Percentiles rank a stretch among this genome's conserved stretches.
Evolutionary conservation across 2,888 invertebrate species (phyloP).

Genomic region (Polyommatus icarus): DNA sequence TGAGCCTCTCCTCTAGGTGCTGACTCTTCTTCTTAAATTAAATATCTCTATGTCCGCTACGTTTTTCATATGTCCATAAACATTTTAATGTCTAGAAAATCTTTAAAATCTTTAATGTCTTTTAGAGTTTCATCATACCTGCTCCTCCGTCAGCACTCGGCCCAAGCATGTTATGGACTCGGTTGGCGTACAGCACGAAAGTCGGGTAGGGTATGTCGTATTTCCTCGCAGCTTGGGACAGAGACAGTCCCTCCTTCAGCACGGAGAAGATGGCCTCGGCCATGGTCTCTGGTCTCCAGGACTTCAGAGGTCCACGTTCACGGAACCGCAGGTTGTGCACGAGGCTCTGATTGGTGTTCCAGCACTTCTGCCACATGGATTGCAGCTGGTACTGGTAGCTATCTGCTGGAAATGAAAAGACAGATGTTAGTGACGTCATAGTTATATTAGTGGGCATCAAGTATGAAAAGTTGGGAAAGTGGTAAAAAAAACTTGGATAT

Average conservation of each 20-base stretch:
- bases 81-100: background rate
- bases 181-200: conserved; percentile 94
- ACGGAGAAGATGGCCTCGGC: conserved; percentile 96
- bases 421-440: conserved; percentile 45
- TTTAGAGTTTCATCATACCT: conserved; percentile 78
- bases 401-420: conserved; percentile 85
- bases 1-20: no score
- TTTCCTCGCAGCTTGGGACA: conserved; percentile 95
- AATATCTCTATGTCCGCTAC: conserved; percentile 12
- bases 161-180: conserved; percentile 96
- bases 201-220: conserved; percentile 97
- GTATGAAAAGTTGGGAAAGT: background rate
- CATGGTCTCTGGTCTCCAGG: conserved; percentile 97
- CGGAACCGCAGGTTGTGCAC: conserved; percentile 95
- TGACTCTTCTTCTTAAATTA: no score
- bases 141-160: conserved; percentile 95
- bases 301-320: conserved; percentile 94
- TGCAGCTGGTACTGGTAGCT: conserved; percentile 97
- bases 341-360: conserved; percentile 95
- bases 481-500: background rate
- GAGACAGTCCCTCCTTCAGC: conserved; percentile 92
- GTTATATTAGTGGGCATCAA: background rate
- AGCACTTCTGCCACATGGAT: conserved; percentile 97
- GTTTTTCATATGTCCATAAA: conserved; percentile 47
- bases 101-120: no score